A percentile compares a stretch with the other conserved stretches of the same genome.
Evolutionary conservation across 2,113 vertebrate genomes (phyloP).

Genomic region (Prionailurus viverrinus): DNA sequence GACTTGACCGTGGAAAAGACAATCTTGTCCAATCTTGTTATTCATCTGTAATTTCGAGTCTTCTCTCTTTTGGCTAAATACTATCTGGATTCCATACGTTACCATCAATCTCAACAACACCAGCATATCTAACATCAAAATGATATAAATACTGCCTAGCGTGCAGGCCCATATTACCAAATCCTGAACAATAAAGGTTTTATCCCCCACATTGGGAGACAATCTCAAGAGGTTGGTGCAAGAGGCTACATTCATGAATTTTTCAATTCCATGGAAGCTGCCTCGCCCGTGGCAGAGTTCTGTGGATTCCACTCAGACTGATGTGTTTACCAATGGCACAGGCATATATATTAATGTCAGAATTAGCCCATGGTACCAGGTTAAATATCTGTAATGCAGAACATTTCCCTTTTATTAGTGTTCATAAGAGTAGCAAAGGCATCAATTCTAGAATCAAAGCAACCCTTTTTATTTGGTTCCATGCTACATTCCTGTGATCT

Average conservation of each 20-base stretch:
- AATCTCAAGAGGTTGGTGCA: constrained; percentile 94
- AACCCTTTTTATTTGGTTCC: constrained; percentile 95
- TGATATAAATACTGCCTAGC: constrained; percentile 95
- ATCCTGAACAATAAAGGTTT: constrained; percentile 94
- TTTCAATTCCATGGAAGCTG: constrained; percentile 95
- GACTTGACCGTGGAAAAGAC: constrained; percentile 92
- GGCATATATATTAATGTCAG: constrained; percentile 93
- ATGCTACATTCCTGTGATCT: constrained; percentile 95
- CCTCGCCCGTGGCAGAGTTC: constrained; percentile 94
- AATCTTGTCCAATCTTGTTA: constrained; percentile 87
- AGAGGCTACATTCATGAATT: constrained; percentile 95
- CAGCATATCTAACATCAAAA: constrained; percentile 93
- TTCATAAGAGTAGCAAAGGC: constrained; percentile 95
- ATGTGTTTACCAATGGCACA: constrained; percentile 95
- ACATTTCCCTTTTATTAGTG: constrained; percentile 96
- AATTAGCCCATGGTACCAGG: constrained; percentile 94
- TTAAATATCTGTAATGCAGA: constrained; percentile 96
- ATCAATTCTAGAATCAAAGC: constrained; percentile 95
- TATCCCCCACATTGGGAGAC: constrained; percentile 93
- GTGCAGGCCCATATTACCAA: constrained; percentile 78
- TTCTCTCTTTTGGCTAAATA: constrained; percentile 95
- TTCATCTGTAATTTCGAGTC: constrained; percentile 94
- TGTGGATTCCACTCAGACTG: constrained; percentile 94
- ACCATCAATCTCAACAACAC: constrained; percentile 93
- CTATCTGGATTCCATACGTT: constrained; percentile 93